phyloP scores from a whole-genome alignment of 2,113 vertebrate genomes.

The Arizona elegans region DNA sequence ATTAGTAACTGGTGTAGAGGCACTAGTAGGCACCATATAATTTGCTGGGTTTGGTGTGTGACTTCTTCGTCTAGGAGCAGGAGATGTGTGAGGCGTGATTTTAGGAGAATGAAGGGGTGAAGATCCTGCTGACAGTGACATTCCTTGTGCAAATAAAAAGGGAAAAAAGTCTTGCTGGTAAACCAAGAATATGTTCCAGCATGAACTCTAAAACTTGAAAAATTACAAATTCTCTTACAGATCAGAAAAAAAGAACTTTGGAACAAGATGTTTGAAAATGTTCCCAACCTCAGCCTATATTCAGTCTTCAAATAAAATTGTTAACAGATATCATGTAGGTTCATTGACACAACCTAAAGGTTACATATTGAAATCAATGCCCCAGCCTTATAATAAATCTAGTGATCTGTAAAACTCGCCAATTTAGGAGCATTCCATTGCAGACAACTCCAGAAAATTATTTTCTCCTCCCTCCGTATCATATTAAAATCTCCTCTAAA shows the following conservation, averaged over 20 bases:
- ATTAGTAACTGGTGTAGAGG: conserved; percentile 78
- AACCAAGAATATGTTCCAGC: not conserved
- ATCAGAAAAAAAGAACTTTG: not conserved
- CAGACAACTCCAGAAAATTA: not conserved
- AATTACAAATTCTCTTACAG: conserved; percentile 14
- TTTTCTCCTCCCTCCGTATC: not conserved
- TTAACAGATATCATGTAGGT: not conserved
- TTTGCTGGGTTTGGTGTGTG: conserved; percentile 96
- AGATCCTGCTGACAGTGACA: conserved; percentile 97
- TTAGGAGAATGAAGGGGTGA: conserved; percentile 98
- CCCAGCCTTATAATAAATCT: not conserved
- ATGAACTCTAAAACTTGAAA: conserved; percentile 38
- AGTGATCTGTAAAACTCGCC: not conserved
- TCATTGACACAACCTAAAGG: not conserved
- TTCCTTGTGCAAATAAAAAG: conserved; percentile 78
- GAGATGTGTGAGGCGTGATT: conserved; percentile 98
- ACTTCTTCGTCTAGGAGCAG: conserved; percentile 93
- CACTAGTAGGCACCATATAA: conserved; percentile 95
- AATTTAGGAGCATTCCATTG: not conserved
- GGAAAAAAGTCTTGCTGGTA: not conserved
- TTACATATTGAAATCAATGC: not conserved
- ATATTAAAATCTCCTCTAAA: not conserved
- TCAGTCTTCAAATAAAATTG: not conserved
- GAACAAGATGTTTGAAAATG: not conserved
- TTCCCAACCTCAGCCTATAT: not conserved